Base-by-base conservation (phyloP, 2,797 vertebrate species). In the Cygnus olor region DNA sequence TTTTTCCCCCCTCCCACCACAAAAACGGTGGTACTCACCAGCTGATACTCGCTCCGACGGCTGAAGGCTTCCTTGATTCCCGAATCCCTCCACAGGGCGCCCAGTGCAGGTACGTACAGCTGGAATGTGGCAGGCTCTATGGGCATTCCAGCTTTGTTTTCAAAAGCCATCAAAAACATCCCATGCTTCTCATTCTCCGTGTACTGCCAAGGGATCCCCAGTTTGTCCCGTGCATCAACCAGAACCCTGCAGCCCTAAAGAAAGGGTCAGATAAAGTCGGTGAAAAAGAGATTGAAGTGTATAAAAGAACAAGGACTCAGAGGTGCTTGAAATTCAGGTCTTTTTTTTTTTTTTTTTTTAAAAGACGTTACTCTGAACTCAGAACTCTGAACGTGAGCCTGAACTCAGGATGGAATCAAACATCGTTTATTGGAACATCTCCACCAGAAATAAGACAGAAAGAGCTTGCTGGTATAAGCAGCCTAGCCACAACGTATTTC, bases 91-190 rank as follows among this genome's bases (percentile, higher is more conserved):
- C 99, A 99, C 42, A 99, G 98, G 0, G 98, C 98, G 0, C 97
- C 97, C 96, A 99, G 98, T 0, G 99, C 99, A 4, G 98, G 98
- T 28, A 99, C 99, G 0, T 99, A 99, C 30, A 99, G 98, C 97
- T 99, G 99, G 94, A 99, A 99, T 91, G 99, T 98, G 68, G 98
- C 97, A 9, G 99, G 99, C 96, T 99, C 99, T n/a, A 99, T 98
- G 6, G 98, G 97, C 94, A 98, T 97, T 36, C 99, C 99, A 2
- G 98, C 98, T 45, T 98, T 98, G 86, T 98, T 99, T 95, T 99
- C 99, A 77, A 99, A 99, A 81, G 99, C 99, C 99, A 99, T 99
- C 97, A 99, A 97, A 97, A 99, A 99, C 99, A 99, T 99, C 25
- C 99, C 99, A 10, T 99, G 99, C 97, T 99, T 99, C 97, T 99